Conservation (phyloP, 2,888 invertebrate species). For the Zaprionus lineosus region DNA sequence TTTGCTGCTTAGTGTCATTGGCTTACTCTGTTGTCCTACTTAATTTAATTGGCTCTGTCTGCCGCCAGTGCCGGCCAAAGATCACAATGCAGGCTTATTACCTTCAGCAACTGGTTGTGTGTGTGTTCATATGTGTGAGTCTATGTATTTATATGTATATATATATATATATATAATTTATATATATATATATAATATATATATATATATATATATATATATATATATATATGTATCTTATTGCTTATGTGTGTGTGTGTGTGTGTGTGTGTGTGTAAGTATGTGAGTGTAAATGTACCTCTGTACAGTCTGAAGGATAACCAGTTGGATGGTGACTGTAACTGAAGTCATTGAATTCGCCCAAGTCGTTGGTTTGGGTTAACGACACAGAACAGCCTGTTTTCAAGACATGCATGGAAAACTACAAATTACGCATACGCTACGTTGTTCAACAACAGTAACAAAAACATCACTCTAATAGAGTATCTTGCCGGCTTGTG, state of each 20-base stretch:
- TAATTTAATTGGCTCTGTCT: slow-evolving; percentile 22
- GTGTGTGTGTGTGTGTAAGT: slow-evolving; percentile 17
- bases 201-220: no score
- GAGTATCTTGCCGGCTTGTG: slow-evolving; percentile 49
- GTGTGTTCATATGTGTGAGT: no score
- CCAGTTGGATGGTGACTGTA: slow-evolving; percentile 30
- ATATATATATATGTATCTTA: no score
- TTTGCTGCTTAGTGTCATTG: no score
- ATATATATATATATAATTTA: no score
- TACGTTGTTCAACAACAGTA: slow-evolving; percentile 40
- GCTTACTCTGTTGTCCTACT: no score
- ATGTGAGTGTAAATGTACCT: no score
- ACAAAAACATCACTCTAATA: slow-evolving; percentile 35
- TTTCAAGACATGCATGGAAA: slow-evolving; percentile 68
- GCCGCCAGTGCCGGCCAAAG: slow-evolving; percentile 9
- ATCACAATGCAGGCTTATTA: slow-evolving; percentile 29
- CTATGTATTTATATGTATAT: no score
- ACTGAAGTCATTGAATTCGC: slow-evolving; percentile 24
- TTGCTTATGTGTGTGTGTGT: slow-evolving; percentile 7
- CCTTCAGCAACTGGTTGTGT: slow-evolving; percentile 34
- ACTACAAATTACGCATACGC: slow-evolving; percentile 76
- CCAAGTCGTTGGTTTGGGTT: slow-evolving; percentile 31
- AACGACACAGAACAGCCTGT: slow-evolving; percentile 51
- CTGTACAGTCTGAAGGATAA: slow-evolving; percentile 51
- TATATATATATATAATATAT: no score